phyloP scores from a whole-genome alignment of 1,140 invertebrate species.

The Anagrus nilaparvatae region DNA sequence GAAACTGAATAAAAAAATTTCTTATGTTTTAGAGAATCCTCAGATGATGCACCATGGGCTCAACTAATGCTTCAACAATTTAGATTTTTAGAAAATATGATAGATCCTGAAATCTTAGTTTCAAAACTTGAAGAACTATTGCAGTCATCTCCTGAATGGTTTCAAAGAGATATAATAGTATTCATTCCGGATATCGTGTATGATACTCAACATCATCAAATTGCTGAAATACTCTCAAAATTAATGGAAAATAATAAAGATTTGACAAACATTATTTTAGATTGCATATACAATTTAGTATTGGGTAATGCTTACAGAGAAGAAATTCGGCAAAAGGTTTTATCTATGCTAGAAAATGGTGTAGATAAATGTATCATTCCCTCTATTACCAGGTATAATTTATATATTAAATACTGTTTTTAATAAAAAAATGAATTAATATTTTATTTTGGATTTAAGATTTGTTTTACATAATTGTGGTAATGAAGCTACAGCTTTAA shows the following conservation, averaged over 20 bases:
- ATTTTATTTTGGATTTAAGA: constrained; percentile 18
- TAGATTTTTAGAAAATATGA: constrained; percentile 32
- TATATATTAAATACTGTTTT: constrained; percentile 1
- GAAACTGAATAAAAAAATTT: constrained; percentile 3
- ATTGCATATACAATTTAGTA: constrained; percentile 31
- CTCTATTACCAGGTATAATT: constrained; percentile 27
- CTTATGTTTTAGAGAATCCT: constrained; percentile 22
- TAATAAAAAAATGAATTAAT: constrained; percentile 5
- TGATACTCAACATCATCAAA: constrained; percentile 31
- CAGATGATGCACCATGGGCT: constrained; percentile 30
- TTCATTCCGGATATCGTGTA: constrained; percentile 34
- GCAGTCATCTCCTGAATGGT: constrained; percentile 33
- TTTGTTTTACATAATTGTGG: constrained; percentile 29
- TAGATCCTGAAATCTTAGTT: constrained; percentile 25
- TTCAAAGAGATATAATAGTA: constrained; percentile 32
- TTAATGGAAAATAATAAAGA: constrained; percentile 28
- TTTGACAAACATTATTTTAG: constrained; percentile 29
- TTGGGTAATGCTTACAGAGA: constrained; percentile 31
- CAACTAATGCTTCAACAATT: constrained; percentile 30
- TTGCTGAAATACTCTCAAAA: constrained; percentile 31
- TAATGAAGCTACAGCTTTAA: constrained; percentile 21
- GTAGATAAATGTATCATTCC: constrained; percentile 24
- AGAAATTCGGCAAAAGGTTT: constrained; percentile 26
- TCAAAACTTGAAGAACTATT: constrained; percentile 29
- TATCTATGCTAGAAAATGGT: constrained; percentile 26